Evolutionary conservation across 2,797 vertebrate genomes (phyloP).

Genomic region (Coccyzus lansbergi): DNA sequence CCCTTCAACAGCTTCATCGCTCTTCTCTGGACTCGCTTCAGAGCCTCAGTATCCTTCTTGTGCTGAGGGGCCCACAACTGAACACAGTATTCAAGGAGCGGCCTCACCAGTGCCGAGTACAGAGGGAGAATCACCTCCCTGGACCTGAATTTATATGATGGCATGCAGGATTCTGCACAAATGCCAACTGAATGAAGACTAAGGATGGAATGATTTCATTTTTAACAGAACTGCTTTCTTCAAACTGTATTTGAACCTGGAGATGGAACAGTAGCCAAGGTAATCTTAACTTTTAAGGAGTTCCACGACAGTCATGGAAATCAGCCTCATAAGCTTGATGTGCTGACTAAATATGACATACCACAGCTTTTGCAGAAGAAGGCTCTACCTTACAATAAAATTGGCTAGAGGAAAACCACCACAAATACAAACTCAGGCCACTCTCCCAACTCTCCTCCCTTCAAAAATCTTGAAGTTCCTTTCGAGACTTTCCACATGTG

Average conservation of each 20-base stretch:
- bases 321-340: not conserved
- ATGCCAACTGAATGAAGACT: fast-evolving
- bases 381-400: not conserved
- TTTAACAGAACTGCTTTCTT: not conserved
- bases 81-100: too few relatives aligned
- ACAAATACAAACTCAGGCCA: not conserved
- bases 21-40: too few relatives aligned
- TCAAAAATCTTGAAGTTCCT: not conserved
- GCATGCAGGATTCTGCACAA: fast-evolving
- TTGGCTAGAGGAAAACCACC: not conserved
- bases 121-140: too few relatives aligned
- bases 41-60: too few relatives aligned
- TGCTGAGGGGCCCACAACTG: too few relatives aligned
- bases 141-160: fast-evolving
- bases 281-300: not conserved
- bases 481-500: not conserved
- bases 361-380: not conserved
- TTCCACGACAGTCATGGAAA: not conserved
- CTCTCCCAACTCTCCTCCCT: not conserved
- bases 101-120: too few relatives aligned
- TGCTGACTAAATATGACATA: not conserved
- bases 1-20: too few relatives aligned
- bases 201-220: not conserved
- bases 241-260: not conserved
- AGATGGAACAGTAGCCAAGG: not conserved